Evolutionary conservation across 2,888 invertebrate genomes (phyloP).

Genomic region (Aelia acuminata): DNA sequence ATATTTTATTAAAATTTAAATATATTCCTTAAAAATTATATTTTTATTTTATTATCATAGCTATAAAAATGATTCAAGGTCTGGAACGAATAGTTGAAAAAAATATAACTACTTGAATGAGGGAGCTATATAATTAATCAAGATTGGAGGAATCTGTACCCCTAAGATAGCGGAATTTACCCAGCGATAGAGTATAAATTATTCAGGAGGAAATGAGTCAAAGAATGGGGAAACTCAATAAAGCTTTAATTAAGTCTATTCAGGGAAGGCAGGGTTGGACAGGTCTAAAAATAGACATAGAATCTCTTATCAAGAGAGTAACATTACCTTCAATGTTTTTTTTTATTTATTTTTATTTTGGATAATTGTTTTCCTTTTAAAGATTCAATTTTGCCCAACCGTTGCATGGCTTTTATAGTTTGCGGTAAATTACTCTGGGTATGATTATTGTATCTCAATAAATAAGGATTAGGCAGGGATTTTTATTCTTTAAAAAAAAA

Average conservation of each 20-base stretch:
- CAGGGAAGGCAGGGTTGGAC: not conserved
- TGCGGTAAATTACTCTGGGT: too few relatives aligned
- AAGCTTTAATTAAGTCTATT: not conserved
- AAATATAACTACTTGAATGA: not conserved
- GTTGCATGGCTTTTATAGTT: too few relatives aligned
- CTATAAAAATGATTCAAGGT: too few relatives aligned
- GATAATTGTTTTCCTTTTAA: too few relatives aligned
- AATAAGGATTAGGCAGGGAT: too few relatives aligned
- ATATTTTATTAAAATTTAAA: too few relatives aligned
- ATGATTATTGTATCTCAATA: too few relatives aligned
- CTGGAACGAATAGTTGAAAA: too few relatives aligned
- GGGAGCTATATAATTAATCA: not conserved
- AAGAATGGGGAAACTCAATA: constrained; percentile 4
- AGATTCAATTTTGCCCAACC: too few relatives aligned
- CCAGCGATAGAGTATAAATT: not conserved
- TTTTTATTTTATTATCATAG: too few relatives aligned
- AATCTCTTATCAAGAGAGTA: not conserved
- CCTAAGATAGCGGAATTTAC: not conserved
- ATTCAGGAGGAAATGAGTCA: not conserved
- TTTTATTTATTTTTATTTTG: not conserved
- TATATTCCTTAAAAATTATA: too few relatives aligned
- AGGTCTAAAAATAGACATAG: not conserved
- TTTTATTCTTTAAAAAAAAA: too few relatives aligned
- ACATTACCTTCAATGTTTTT: not conserved
- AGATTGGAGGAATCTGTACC: not conserved